Conservation (phyloP, 2,113 vertebrate species). For the Mystacornis crossleyi region DNA sequence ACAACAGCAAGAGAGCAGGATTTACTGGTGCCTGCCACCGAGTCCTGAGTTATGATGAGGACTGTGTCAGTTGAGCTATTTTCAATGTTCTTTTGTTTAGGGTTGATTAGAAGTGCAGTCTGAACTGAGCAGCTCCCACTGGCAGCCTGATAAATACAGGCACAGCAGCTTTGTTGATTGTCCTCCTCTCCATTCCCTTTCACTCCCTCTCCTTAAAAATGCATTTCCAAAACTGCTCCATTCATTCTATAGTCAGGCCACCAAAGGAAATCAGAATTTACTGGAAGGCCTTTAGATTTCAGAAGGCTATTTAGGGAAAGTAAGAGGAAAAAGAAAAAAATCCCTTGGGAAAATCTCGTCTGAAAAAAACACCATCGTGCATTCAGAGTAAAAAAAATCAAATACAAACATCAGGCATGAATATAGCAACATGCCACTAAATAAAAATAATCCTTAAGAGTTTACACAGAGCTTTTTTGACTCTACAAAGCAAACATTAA, state of each 20-base stretch:
- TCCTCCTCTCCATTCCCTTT: conserved; percentile 1
- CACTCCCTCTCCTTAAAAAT: conserved; percentile 44
- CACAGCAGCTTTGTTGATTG: not conserved
- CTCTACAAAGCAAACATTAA: conserved; percentile 59
- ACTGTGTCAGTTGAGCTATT: conserved; percentile 14
- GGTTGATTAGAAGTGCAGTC: conserved; percentile 5
- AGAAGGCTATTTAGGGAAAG: conserved; percentile 3
- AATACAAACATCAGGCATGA: conserved; percentile 25
- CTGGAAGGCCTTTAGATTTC: conserved; percentile 28
- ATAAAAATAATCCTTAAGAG: conserved; percentile 49
- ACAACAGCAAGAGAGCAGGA: conserved; percentile 17
- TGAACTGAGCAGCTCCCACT: conserved; percentile 47
- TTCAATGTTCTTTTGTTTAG: conserved; percentile 53
- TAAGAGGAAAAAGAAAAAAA: not conserved
- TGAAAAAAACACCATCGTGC: not conserved
- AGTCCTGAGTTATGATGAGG: not conserved
- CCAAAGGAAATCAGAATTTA: conserved; percentile 37
- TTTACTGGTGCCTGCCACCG: conserved; percentile 10
- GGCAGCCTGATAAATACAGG: conserved; percentile 34
- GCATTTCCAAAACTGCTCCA: conserved; percentile 31
- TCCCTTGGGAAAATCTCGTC: conserved; percentile 9
- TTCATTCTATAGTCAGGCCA: conserved; percentile 20
- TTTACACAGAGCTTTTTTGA: conserved; percentile 47
- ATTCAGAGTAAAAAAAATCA: not conserved
- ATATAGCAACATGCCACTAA: conserved; percentile 22